Base-by-base conservation (phyloP, 2,888 invertebrate species). In the Nemurella pictetii region DNA sequence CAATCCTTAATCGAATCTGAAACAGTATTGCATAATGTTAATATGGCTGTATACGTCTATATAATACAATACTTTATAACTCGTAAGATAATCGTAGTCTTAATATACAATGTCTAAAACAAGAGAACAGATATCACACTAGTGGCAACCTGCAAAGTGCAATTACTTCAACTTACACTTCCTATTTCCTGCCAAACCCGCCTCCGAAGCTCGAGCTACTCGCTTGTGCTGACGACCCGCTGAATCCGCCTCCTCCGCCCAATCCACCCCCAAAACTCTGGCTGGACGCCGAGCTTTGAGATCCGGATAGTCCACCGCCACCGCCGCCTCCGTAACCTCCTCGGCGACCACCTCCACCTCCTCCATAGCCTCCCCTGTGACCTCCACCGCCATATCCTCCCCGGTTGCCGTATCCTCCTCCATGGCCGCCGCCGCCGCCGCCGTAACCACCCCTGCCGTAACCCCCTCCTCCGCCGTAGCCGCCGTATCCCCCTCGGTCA, bases 321-420 rank as follows among this genome's bases (percentile, higher is more conserved):
- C 87, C 86, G 20, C 87, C 87, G 3, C 86, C 89, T 55, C 80
- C 85, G 25, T 89, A 88, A 26, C 86, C 85, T 29, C 86, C 85
- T 25, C 73, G 80, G 80, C 80, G 25, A 26, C 26, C 84, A 26
- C 86, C 81, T 81, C 72, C 72, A 20, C 30, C 74, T 84, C 86
- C 81, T 12, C 85, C 87, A 27, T 86, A 83, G 29, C 77, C 83
- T 77, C 85, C 85, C 36, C 30, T 25, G 78, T 30, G 26, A 27
- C 72, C 36, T 35, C 82, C 82, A 20, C 83, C 74, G 73, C 25
- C 20, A 7, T 26, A 20, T 74, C 74, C 73, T 4, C 74, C 28
- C 20, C 84, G 81, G 30, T 83, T 77, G 4, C 87, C 87, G 80
- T 87, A 86, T 12, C 87, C 87, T 0, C 86, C 89, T 32, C 77